Conservation (phyloP, 2,888 invertebrate genomes). For the Pterostichus madidus region DNA sequence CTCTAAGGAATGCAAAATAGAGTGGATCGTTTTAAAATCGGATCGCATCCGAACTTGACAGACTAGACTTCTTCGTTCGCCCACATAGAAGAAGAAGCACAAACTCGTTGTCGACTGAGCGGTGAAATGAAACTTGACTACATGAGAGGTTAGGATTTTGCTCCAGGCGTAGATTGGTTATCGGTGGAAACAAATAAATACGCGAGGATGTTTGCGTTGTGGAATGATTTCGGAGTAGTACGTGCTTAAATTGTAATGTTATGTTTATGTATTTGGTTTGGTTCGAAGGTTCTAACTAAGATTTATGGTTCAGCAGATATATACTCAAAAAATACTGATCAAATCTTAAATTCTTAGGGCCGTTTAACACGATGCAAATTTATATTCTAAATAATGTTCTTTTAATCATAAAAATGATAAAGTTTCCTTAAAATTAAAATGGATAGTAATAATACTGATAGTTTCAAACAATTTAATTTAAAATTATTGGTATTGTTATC, state of each 20-base stretch:
- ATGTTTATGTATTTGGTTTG: constrained; percentile 21
- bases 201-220: not conserved
- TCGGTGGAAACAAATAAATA: constrained; percentile 43
- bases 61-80: constrained; percentile 31
- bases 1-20: constrained; percentile 63
- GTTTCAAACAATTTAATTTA: too few relatives aligned
- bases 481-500: too few relatives aligned
- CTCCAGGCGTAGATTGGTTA: constrained; percentile 15
- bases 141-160: constrained; percentile 1
- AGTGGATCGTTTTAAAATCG: constrained; percentile 57
- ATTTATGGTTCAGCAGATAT: not conserved
- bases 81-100: not conserved
- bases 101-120: not conserved
- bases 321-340: not conserved
- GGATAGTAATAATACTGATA: too few relatives aligned
- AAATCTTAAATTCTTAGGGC: not conserved
- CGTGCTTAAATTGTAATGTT: constrained; percentile 32
- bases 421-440: too few relatives aligned
- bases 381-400: too few relatives aligned
- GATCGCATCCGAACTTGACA: constrained; percentile 36
- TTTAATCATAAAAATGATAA: too few relatives aligned
- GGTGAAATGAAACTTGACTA: constrained; percentile 34
- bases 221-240: constrained; percentile 18
- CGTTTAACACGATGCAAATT: too few relatives aligned
- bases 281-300: not conserved